These are phyloP conservation scores for Caenorhabditis sp. DNA, from an alignment of 2,888 invertebrate genomes.

Conservation along the genomic window DNA sequence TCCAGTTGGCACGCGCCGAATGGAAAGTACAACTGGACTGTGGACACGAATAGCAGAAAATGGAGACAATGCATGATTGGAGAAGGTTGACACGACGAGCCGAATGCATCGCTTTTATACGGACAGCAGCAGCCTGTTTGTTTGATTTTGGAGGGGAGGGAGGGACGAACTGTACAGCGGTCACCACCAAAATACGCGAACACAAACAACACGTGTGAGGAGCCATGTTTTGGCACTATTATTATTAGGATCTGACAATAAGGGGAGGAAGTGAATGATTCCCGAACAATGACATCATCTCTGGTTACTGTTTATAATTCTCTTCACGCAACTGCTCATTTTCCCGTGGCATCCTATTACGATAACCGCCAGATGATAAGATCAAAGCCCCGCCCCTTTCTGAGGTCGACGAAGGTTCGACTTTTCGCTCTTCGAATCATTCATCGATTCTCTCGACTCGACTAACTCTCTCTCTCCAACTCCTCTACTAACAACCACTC, in stretches of 20 bases:
- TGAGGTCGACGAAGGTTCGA: neutral
- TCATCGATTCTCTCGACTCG: constrained; percentile 35
- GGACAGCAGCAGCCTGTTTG: constrained; percentile 28
- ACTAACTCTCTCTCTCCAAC: too few relatives aligned
- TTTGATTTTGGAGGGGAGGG: constrained; percentile 32
- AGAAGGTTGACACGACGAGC: constrained; percentile 12
- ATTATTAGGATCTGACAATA: neutral
- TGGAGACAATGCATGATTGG: constrained; percentile 6
- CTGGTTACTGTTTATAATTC: too few relatives aligned
- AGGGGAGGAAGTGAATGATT: too few relatives aligned
- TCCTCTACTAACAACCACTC: constrained; percentile 38
- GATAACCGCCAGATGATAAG: constrained; percentile 8
- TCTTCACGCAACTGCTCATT: neutral
- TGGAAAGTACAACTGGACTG: neutral
- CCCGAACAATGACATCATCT: too few relatives aligned
- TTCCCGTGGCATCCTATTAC: constrained; percentile 14
- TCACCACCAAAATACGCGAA: constrained; percentile 20
- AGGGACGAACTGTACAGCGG: constrained; percentile 40
- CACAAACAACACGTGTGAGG: constrained; percentile 41
- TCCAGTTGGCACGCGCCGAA: constrained; percentile 6
- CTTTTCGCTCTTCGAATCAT: neutral
- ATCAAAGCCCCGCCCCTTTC: constrained; percentile 30
- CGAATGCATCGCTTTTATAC: constrained; percentile 14
- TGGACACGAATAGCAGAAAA: constrained; percentile 18
- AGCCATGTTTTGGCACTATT: constrained; percentile 11